Evolutionary conservation across 2,797 vertebrate genomes (phyloP), one percentile per base, ranked within the genome.

Genomic region (Siniperca undulata): DNA sequence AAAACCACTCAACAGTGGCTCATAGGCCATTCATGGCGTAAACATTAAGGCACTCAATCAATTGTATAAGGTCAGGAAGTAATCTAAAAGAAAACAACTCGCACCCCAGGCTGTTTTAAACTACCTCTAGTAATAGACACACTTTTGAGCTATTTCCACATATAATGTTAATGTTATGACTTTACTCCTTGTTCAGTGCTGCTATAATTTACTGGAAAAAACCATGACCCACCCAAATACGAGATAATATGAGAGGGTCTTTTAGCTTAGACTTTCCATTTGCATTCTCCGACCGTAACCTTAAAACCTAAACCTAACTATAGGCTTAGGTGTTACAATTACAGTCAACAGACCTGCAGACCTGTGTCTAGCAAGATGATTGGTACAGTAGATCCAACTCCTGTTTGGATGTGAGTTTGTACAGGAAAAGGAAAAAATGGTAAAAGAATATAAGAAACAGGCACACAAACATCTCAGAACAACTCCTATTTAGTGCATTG

Each of bases 31-130:
- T 59, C 19, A n/a, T n/a, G 13, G 27, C 22, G 30, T 55, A 30
- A 36, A 71, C 22, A 72, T 22, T 1, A 27, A 65, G 53, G 38
- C 46, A 22, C 10, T 77, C 42, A 46, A 58, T 62, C 69, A 72
- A 8, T 48, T 16, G 42, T 34, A 11, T 55, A 7, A 46, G 56
- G 42, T 68, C 58, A 56, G 22, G 58, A 78, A 36, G 64, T 59
- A 73, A 81, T 70, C 19, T 65, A 30, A 70, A 55, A 44, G 4
- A 53, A 65, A 65, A 61, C 22, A 66, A 70, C 5, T 7, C 5
- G 5, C 36, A 36, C 7, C 19, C 20, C 12, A 17, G n/a, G 11
- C 53, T 68, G 42, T 27, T 68, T 66, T 36, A 58, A 59, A 48
- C 52, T 48, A 3, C 50, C 11, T 66, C 36, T 71, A 40, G 40